Percentiles rank a stretch among this genome's conserved stretches.
Conservation (phyloP, 2,888 invertebrate genomes). For the Synergus itoensis region DNA sequence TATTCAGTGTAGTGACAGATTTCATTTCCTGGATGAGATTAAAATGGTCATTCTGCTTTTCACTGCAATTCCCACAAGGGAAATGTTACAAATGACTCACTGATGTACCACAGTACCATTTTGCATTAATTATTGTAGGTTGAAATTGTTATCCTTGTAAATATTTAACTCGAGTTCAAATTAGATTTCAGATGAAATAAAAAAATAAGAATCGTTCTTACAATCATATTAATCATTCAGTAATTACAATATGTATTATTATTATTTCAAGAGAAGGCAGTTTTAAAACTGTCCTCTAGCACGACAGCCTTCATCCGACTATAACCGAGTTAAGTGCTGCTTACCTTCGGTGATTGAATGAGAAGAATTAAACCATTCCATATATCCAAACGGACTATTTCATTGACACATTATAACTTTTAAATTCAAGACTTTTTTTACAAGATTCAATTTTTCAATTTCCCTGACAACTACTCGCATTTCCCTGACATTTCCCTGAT, state of each 20-base stretch:
- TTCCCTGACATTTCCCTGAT: no score
- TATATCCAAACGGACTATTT: no score
- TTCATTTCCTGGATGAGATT: constrained; percentile 31
- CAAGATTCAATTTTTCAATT: no score
- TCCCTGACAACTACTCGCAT: no score
- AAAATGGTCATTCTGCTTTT: constrained; percentile 36
- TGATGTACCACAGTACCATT: not conserved
- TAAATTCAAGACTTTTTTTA: not conserved
- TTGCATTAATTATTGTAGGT: not conserved
- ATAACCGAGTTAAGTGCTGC: no score
- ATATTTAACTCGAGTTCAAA: not conserved
- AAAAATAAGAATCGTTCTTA: no score
- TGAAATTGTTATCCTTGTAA: not conserved
- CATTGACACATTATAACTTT: not conserved
- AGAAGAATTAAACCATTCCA: no score
- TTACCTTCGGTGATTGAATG: no score
- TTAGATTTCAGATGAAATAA: not conserved
- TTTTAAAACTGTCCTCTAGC: no score
- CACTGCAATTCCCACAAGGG: constrained; percentile 20
- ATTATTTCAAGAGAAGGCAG: not conserved
- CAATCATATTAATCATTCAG: no score
- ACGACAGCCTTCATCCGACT: no score
- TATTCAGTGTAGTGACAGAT: constrained; percentile 35
- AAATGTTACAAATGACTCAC: constrained; percentile 18
- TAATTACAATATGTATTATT: no score